Base-by-base conservation (phyloP, 23 tunicate genomes). In the Trididemnum clinides region DNA sequence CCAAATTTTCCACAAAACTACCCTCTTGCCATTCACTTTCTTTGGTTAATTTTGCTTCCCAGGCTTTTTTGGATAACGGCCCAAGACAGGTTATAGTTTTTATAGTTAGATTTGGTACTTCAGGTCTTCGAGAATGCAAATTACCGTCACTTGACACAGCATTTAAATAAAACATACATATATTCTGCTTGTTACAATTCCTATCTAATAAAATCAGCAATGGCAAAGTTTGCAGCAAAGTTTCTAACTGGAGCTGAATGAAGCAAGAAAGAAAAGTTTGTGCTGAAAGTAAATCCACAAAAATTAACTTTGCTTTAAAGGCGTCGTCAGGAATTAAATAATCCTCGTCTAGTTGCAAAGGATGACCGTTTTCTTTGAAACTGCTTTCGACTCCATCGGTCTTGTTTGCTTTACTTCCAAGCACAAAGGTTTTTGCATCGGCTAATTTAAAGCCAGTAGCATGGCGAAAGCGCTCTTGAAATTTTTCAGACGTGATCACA, bases 81-180 rank as follows among this genome's bases (percentile, higher is more conserved):
- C 85, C 85, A 2, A 3, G 1, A 31, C 72, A 81, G 12, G 50
- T 36, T 1, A 81, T 33, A 2, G 85, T 63, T 63, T 62, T 44
- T 44, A 10, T 44, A 10, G 54, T 44, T 44, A 15, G 10, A 44
- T 15, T 44, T 44, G 54, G 15, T 44, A 44, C 54, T 62, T 19
- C 4, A 62, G 69, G 27, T 6, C 26, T 12, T 15, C 21, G 6
- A 62, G 21, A 62, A 62, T n/a, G n/a, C n/a, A n/a, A n/a, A n/a
- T n/a, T n/a, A 44, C 54, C 15, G 54, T 44, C 54, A 44, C 15
- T 44, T 44, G 15, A 44, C 54, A 7, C 15, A 15, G 54, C 15
- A 44, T 10, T 2, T 18, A 73, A 1, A 7, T 19, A 39, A 37
- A 73, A 37, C 57, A 73, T 7, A 37, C 19, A 73, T 2, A 73